Conservation (phyloP, 2,113 vertebrate species). For the Podarcis raffonei region DNA sequence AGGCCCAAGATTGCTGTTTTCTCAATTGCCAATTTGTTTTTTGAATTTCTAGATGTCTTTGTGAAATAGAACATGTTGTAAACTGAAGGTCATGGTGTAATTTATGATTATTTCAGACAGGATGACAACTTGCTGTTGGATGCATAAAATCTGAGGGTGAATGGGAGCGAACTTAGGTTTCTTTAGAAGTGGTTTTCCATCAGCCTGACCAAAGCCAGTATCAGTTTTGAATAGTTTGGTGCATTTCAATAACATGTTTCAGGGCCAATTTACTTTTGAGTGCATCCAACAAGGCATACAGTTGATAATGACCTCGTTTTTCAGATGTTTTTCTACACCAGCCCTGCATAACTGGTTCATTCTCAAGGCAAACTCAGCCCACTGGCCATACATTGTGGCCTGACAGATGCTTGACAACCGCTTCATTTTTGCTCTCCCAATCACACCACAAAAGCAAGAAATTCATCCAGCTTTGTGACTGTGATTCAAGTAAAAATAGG, state of each 20-base stretch:
- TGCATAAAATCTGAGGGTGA: neutral
- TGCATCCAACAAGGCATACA: neutral
- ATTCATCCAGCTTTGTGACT: neutral
- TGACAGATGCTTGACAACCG: too few species aligned
- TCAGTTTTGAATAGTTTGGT: neutral
- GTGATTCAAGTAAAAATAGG: neutral
- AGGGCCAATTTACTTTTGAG: neutral
- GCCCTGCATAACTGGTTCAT: neutral
- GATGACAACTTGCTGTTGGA: neutral
- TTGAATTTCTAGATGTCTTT: slow-evolving; percentile 30
- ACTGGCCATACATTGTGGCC: neutral
- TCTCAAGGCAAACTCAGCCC: neutral
- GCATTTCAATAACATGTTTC: neutral
- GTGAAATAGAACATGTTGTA: slow-evolving; percentile 33
- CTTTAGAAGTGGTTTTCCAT: neutral
- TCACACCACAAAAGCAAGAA: neutral
- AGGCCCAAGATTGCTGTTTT: slow-evolving; percentile 6
- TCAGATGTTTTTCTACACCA: neutral
- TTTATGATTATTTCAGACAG: neutral
- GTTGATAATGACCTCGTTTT: neutral
- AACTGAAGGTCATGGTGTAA: slow-evolving; percentile 25
- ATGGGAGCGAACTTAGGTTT: neutral
- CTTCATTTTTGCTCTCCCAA: neutral
- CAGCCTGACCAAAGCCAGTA: too few species aligned
- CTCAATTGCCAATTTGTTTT: slow-evolving; percentile 10